A percentile compares a stretch with the other conserved stretches of the same genome.
phyloP scores from a whole-genome alignment of 1,140 invertebrate genomes.

The Laupala kohalensis region DNA sequence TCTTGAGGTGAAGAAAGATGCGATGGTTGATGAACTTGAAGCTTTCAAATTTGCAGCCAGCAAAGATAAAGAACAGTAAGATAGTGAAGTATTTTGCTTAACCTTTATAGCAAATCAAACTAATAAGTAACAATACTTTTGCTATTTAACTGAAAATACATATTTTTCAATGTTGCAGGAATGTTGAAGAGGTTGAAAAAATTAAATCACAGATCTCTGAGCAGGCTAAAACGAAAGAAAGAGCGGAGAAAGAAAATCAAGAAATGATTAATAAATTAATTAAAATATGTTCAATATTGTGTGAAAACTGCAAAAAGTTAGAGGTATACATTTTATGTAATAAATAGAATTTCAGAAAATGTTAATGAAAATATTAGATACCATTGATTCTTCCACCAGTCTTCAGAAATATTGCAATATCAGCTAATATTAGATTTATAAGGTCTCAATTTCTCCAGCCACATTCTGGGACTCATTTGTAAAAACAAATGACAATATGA shows the following conservation, averaged over 20 bases:
- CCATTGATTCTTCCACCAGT: too few relatives aligned
- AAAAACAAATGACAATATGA: too few relatives aligned
- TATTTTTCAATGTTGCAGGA: constrained; percentile 32
- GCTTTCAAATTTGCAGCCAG: constrained; percentile 62
- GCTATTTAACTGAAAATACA: constrained; percentile 2
- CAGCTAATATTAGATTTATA: too few relatives aligned
- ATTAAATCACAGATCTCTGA: constrained; percentile 42
- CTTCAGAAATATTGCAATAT: too few relatives aligned
- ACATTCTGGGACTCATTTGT: too few relatives aligned
- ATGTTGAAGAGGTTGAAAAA: constrained; percentile 46
- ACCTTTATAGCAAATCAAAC: background rate
- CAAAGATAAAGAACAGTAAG: constrained; percentile 64
- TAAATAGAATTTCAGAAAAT: too few relatives aligned
- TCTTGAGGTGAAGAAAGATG: constrained; percentile 51
- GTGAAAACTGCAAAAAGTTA: constrained; percentile 24
- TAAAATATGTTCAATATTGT: constrained; percentile 22
- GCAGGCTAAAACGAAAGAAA: constrained; percentile 29
- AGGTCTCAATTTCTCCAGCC: too few relatives aligned
- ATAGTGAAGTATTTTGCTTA: constrained; percentile 8
- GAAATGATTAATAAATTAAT: constrained; percentile 28
- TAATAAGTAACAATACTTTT: background rate
- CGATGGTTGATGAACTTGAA: constrained; percentile 53
- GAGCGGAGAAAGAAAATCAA: constrained; percentile 29
- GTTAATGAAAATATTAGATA: too few relatives aligned
- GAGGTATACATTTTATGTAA: constrained; percentile 19